A percentile compares a stretch with the other conserved stretches of the same genome.
phyloP scores from a whole-genome alignment of 2,113 vertebrate species.

The Gadus chalcogrammus region DNA sequence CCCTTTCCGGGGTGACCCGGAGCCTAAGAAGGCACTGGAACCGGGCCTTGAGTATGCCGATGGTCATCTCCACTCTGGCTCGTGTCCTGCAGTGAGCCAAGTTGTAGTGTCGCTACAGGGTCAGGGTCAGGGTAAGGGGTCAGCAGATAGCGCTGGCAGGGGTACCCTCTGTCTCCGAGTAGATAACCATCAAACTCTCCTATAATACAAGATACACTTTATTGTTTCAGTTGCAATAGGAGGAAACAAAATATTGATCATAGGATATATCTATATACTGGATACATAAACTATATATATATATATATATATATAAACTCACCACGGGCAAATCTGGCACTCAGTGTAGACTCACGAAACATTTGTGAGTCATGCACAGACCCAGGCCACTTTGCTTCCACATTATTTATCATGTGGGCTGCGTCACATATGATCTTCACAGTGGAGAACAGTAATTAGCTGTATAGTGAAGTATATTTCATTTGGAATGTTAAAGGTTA shows the following conservation, averaged over 20 bases:
- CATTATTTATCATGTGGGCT: too few relatives aligned
- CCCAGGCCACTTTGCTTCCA: neutral
- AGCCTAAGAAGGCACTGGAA: too few relatives aligned
- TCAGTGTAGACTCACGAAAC: neutral
- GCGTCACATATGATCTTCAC: too few relatives aligned
- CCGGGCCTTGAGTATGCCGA: neutral
- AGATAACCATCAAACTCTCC: neutral
- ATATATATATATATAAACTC: neutral
- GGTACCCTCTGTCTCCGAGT: neutral
- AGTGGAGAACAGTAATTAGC: neutral
- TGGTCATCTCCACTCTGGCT: neutral
- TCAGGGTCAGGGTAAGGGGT: neutral
- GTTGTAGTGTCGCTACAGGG: neutral
- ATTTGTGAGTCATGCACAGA: neutral
- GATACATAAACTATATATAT: too few relatives aligned
- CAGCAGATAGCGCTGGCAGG: neutral
- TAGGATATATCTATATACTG: too few relatives aligned
- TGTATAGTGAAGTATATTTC: neutral
- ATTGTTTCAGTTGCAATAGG: neutral
- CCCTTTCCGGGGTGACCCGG: too few relatives aligned
- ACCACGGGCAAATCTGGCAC: neutral
- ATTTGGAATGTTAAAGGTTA: too few relatives aligned
- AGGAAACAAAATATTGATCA: neutral
- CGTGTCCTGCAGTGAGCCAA: neutral
- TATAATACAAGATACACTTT: neutral